Percentiles rank a stretch among this genome's conserved stretches.
Evolutionary conservation across 2,113 vertebrate species (phyloP).

Genomic region (Phalacrocorax carbo): DNA sequence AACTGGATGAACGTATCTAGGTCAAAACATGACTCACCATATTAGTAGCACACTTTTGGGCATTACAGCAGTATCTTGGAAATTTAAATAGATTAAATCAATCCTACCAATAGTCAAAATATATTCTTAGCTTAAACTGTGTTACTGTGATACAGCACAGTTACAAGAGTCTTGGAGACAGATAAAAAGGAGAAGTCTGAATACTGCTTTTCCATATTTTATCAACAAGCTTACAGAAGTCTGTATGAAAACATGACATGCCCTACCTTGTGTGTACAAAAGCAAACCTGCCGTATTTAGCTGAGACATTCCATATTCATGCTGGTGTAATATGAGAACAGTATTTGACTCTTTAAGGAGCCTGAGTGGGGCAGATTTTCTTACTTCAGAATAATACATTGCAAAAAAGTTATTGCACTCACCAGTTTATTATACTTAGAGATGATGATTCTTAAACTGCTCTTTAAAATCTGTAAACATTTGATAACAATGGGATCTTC

Average conservation of each 20-base stretch:
- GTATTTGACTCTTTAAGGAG: background rate
- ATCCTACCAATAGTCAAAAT: background rate
- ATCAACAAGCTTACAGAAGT: background rate
- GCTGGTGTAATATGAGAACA: background rate
- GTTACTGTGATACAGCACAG: background rate
- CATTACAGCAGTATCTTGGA: background rate
- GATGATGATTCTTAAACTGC: background rate
- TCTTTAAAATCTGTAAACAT: background rate
- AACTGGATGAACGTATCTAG: background rate
- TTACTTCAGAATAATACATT: background rate
- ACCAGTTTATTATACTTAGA: background rate
- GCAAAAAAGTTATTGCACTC: background rate
- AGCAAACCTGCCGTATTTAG: background rate
- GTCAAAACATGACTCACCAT: slow-evolving; percentile 1
- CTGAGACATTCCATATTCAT: background rate
- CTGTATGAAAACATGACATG: background rate
- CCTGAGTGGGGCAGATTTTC: background rate
- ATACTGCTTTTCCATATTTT: background rate
- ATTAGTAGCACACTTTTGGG: background rate
- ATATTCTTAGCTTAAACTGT: background rate
- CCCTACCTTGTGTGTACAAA: background rate
- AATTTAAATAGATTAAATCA: slow-evolving; percentile 11
- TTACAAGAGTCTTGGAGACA: background rate
- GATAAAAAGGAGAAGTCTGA: background rate
- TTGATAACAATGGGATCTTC: background rate